These are phyloP conservation scores for Chelidonichthys spinosus DNA, from an alignment of 2,797 vertebrate species.

Conservation along the genomic window DNA sequence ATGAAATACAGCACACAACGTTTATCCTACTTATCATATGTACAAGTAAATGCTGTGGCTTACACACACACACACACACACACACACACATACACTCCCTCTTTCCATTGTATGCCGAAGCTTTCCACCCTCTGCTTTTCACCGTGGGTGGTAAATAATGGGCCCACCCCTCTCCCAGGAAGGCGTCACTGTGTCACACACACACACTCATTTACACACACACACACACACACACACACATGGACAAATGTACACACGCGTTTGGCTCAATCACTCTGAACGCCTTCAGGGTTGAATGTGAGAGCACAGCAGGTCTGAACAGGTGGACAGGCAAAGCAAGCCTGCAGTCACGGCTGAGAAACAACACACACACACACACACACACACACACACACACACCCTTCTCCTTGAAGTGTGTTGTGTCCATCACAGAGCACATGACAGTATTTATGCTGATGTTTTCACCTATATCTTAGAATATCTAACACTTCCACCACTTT, in stretches of 20 bases:
- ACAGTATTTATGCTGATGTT: neutral
- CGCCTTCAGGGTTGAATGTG: conserved; percentile 55
- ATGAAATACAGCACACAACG: conserved; percentile 5
- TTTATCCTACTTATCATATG: neutral
- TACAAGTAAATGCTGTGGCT: conserved; percentile 1
- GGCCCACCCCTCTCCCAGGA: conserved; percentile 57
- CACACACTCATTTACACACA: conserved; percentile 28
- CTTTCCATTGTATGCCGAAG: conserved; percentile 29
- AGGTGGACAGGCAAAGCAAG: conserved; percentile 62
- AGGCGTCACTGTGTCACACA: conserved; percentile 64
- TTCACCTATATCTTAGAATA: neutral
- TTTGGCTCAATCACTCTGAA: conserved; percentile 54
- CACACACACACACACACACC: conserved; percentile 30
- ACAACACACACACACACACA: conserved; percentile 39
- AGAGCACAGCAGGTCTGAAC: conserved; percentile 77
- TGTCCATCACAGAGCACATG: conserved; percentile 15
- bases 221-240: conserved; percentile 37
- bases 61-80: neutral
- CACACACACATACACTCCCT: neutral
- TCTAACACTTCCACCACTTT: neutral
- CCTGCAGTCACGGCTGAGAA: conserved; percentile 52
- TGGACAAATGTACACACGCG: conserved; percentile 32
- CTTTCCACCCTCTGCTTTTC: conserved; percentile 54
- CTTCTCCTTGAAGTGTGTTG: conserved; percentile 3
- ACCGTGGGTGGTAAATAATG: conserved; percentile 77